Conservation (phyloP, 2,113 vertebrate genomes). For the Gymnogyps californianus region DNA sequence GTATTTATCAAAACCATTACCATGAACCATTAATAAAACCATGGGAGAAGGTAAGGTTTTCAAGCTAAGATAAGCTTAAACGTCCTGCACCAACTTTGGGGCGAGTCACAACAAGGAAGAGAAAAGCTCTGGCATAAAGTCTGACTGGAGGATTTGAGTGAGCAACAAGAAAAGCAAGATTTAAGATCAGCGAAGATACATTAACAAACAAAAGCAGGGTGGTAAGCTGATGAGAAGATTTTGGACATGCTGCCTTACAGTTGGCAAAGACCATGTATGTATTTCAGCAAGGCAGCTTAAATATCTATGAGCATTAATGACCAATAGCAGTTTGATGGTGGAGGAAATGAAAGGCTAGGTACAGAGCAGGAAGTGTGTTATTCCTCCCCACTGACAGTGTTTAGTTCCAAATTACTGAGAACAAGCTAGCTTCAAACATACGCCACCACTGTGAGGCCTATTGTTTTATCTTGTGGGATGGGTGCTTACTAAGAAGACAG, state of each 20-base stretch:
- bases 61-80: background rate
- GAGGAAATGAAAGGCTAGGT: background rate
- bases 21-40: background rate
- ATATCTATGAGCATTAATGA: background rate
- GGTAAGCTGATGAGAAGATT: background rate
- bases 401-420: constrained; percentile 10
- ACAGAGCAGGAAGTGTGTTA: background rate
- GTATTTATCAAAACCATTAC: background rate
- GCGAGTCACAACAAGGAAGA: background rate
- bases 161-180: background rate
- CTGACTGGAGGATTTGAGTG: background rate
- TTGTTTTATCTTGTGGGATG: background rate
- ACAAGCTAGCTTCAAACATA: background rate
- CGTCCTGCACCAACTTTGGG: background rate
- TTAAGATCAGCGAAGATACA: background rate
- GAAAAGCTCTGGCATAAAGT: background rate
- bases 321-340: background rate
- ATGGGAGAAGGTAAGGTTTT: background rate
- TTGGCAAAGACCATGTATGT: background rate
- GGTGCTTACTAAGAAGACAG: background rate
- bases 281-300: background rate
- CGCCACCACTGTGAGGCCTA: background rate
- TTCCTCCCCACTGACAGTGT: background rate
- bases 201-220: background rate
- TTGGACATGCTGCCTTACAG: background rate